Evolutionary conservation across 2,797 vertebrate species (phyloP).

Genomic region (Nyctalus aviator): DNA sequence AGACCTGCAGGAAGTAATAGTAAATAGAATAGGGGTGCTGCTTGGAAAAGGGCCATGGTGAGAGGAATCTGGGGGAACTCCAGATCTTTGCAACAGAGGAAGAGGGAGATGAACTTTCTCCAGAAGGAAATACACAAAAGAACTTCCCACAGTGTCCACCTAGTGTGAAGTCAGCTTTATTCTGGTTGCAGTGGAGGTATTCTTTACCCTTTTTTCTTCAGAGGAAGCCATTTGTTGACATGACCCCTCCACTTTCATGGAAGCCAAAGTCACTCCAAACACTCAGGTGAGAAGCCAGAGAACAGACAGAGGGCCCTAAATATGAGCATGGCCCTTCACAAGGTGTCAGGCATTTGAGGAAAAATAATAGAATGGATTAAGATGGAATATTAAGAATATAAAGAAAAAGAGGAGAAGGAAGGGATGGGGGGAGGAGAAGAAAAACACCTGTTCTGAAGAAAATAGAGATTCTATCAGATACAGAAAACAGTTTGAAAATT

Average conservation of each 20-base stretch:
- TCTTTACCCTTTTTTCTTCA: neutral
- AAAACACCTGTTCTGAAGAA: neutral
- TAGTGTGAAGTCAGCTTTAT: neutral
- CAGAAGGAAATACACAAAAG: neutral
- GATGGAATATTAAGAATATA: neutral
- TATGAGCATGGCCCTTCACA: neutral
- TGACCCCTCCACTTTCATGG: neutral
- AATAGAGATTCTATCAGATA: neutral
- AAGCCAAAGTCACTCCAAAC: neutral
- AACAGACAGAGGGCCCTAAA: neutral
- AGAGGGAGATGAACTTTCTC: neutral
- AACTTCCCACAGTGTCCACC: neutral
- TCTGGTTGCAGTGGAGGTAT: neutral
- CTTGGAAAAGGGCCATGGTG: neutral
- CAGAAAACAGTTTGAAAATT: neutral
- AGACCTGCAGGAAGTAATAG: neutral
- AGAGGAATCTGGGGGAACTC: neutral
- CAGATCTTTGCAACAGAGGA: neutral
- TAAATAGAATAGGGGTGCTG: neutral
- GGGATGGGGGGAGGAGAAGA: neutral
- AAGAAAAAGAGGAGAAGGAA: neutral
- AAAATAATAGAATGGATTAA: neutral
- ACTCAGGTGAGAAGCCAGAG: neutral
- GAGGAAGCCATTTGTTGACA: neutral
- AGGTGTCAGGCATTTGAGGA: neutral